Evolutionary conservation across 2,113 vertebrate genomes (phyloP).

Genomic region (Mystacornis crossleyi): DNA sequence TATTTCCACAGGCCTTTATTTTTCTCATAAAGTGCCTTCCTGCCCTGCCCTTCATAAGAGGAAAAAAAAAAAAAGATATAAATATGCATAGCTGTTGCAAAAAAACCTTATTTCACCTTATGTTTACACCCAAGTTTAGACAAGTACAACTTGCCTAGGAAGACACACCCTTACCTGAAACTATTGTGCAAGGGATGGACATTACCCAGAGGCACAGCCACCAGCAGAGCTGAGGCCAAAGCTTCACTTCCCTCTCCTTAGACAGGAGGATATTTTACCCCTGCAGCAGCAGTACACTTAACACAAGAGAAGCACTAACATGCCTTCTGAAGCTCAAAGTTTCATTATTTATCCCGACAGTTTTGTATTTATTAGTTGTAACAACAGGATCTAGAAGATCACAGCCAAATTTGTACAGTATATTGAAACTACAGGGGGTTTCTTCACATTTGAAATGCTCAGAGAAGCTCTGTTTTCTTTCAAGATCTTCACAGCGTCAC

Average conservation of each 20-base stretch:
- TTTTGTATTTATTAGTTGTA: neutral
- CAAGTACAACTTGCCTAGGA: neutral
- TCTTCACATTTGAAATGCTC: neutral
- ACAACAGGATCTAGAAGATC: neutral
- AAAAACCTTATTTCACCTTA: neutral
- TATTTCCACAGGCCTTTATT: neutral
- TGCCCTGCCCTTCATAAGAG: neutral
- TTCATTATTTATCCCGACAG: neutral
- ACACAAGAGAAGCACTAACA: neutral
- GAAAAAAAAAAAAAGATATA: neutral
- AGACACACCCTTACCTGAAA: conserved; percentile 28
- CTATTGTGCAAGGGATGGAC: neutral
- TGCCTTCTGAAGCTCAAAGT: neutral
- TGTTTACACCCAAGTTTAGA: neutral
- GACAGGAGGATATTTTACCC: neutral
- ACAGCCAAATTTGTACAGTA: neutral
- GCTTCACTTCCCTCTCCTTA: neutral
- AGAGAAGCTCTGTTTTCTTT: neutral
- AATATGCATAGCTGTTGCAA: neutral
- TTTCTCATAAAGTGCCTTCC: neutral
- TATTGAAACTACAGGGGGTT: neutral
- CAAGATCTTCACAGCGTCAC: neutral
- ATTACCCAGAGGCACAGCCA: neutral
- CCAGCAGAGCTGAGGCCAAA: neutral
- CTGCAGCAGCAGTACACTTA: neutral